Evolutionary conservation across 2,888 invertebrate genomes (phyloP).

Genomic region (Sinohyriopsis cumingii): DNA sequence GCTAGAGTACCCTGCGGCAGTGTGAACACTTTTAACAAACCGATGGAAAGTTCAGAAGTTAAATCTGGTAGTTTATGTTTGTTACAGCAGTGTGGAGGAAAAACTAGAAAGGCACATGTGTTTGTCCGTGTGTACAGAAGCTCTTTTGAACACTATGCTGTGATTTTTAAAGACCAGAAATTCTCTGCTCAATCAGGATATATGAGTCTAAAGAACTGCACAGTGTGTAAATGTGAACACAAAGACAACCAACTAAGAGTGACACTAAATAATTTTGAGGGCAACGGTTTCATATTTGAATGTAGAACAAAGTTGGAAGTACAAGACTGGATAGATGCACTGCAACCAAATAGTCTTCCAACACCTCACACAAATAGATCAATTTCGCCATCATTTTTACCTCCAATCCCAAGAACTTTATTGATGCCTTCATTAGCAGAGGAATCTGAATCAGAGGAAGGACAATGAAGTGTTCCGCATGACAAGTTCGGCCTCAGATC

Average conservation of each 20-base stretch:
- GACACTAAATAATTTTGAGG: constrained; percentile 53
- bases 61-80: constrained; percentile 45
- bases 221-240: constrained; percentile 28
- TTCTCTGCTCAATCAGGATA: constrained; percentile 47
- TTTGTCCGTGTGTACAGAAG: constrained; percentile 54
- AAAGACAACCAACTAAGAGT: constrained; percentile 41
- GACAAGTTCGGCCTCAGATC: neutral
- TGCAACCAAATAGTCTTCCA: constrained; percentile 35
- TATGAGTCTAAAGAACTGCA: constrained; percentile 51
- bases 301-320: constrained; percentile 27
- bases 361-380: constrained; percentile 41
- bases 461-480: neutral
- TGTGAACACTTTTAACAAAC: no score
- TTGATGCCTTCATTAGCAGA: constrained; percentile 53
- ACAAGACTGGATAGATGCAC: constrained; percentile 44
- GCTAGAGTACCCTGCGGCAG: no score
- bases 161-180: constrained; percentile 50
- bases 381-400: constrained; percentile 46
- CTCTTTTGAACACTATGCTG: constrained; percentile 55
- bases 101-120: constrained; percentile 38
- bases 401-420: constrained; percentile 50
- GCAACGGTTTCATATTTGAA: constrained; percentile 48
- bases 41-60: constrained; percentile 35
- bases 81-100: constrained; percentile 36
- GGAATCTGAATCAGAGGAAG: constrained; percentile 11